Evolutionary conservation across 2,797 vertebrate genomes (phyloP).

Genomic region (Gorsachius magnificus): DNA sequence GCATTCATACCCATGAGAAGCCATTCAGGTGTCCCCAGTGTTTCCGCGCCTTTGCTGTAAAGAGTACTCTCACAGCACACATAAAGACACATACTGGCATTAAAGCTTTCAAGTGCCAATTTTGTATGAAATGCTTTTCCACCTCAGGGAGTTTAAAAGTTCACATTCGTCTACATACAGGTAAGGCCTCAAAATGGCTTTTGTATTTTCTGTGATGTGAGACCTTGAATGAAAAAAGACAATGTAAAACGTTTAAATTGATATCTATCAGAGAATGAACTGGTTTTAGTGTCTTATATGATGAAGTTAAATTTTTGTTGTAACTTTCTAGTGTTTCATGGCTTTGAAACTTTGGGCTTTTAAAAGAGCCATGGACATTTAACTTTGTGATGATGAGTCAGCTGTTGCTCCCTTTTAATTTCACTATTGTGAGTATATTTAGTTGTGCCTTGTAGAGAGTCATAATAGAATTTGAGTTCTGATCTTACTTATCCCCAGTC

Average conservation of each 20-base stretch:
- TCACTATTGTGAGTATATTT: not conserved
- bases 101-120: constrained; percentile 96
- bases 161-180: constrained; percentile 97
- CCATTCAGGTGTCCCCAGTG: constrained; percentile 99
- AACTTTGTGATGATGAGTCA: not conserved
- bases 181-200: constrained; percentile 66
- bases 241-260: not conserved
- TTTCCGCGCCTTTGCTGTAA: constrained; percentile 96
- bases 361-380: not conserved
- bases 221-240: not conserved
- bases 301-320: not conserved
- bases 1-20: constrained; percentile 98
- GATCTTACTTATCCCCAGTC: not conserved
- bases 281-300: too few species aligned
- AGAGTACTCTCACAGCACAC: constrained; percentile 98
- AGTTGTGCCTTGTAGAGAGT: not conserved
- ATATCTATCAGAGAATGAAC: not conserved
- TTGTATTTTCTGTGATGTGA: not conserved
- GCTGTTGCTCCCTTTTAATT: not conserved
- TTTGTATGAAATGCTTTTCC: constrained; percentile 97
- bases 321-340: not conserved
- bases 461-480: not conserved
- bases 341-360: not conserved
- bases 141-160: constrained; percentile 99
- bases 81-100: constrained; percentile 97